Evolutionary conservation across 2,113 vertebrate genomes (phyloP), one percentile per base, ranked within the genome.

Genomic region (Melanostigma gelatinosum): DNA sequence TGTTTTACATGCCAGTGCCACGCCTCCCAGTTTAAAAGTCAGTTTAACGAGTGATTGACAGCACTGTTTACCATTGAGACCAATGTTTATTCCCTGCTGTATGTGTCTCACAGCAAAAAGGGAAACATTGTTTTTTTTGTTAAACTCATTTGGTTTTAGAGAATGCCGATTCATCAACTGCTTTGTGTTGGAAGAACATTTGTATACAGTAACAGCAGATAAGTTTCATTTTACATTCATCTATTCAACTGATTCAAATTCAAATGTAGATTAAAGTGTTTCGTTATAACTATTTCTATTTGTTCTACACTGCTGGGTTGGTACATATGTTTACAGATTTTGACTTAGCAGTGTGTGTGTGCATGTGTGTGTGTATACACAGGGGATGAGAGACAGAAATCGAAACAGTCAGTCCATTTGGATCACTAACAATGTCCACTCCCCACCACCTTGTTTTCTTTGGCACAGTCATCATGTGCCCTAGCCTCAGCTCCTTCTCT

Each of bases 401-500:
- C 32, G 15, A 72, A 79, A 63, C 55, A 38, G 42, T 66, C 13
- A 50, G 11, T 48, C 16, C 11, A 50, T 67, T 75, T 72, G 40
- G 63, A 29, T 75, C 62, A 75, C 71, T 38, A 73, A 72, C 20
- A 20, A 57, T 65, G 52, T 66, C 65, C 24, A 46, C 50, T 58
- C 16, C 18, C n/a, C 4, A 40, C 48, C 24, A 24, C n/a, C 46
- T 40, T 3, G 48, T 57, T 27, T 24, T 62, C 70, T 54, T 24
- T 72, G 62, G 42, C 9, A 75, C 83, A 99, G 98, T 98, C 72
- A 96, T 97, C 90, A 97, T 94, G 7, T 99, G 98, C 72, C 97
- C 98, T 12, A 98, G 97, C 83, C 98, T 99, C 77, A 97, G 98
- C 92, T 98, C 97, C 57, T 99, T 99, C 90, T 95, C 97, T 4